A percentile compares a stretch with the other conserved stretches of the same genome.
phyloP scores from a whole-genome alignment of 1,140 invertebrate species.

The Agrypnia vestita region DNA sequence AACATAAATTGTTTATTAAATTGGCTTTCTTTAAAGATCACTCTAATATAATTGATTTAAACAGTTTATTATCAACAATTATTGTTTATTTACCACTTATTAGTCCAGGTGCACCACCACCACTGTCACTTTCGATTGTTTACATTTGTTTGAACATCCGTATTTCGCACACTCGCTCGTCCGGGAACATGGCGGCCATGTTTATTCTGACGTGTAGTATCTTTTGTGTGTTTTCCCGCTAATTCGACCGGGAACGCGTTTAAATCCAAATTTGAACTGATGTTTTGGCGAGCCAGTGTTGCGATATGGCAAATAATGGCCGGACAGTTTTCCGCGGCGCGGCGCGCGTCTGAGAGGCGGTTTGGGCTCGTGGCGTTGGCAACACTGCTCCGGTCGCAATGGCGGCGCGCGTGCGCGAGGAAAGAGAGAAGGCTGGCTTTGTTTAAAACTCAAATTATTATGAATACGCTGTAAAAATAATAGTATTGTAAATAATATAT shows the following conservation, averaged over 20 bases:
- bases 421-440: background rate
- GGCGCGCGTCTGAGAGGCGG: slow-evolving; percentile 8
- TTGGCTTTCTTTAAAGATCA: background rate
- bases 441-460: background rate
- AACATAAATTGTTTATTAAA: background rate
- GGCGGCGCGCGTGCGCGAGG: slow-evolving; percentile 5
- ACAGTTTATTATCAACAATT: background rate
- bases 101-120: slow-evolving; percentile 19
- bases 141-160: slow-evolving; percentile 22
- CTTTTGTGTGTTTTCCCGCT: background rate
- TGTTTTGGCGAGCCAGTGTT: slow-evolving; percentile 20
- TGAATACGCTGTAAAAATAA: too few relatives aligned
- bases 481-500: too few relatives aligned
- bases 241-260: background rate
- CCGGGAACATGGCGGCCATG: background rate
- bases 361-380: slow-evolving; percentile 16
- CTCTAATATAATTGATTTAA: background rate
- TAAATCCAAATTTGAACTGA: background rate
- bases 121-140: slow-evolving; percentile 5
- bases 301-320: slow-evolving; percentile 29
- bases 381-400: slow-evolving; percentile 11
- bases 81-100: background rate
- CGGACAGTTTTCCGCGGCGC: slow-evolving; percentile 38
- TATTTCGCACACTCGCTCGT: slow-evolving; percentile 4
- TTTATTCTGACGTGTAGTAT: too few relatives aligned